Evolutionary conservation across 1,140 invertebrate genomes (phyloP).

Genomic region (Pseudomyrmex pallidus): DNA sequence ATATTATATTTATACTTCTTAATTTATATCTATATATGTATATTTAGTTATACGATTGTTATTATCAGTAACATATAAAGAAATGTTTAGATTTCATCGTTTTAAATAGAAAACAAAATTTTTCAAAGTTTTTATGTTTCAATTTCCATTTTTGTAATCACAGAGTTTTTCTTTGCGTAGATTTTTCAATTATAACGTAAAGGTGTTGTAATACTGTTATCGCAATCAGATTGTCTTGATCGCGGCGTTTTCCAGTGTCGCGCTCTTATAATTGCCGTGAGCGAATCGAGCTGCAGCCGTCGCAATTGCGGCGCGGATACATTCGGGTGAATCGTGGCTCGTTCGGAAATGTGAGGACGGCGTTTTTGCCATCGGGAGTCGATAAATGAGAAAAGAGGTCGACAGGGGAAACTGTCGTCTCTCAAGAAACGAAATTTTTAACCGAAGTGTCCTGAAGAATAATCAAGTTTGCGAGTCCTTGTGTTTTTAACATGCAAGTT

Average conservation of each 20-base stretch:
- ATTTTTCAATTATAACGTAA: too few species aligned
- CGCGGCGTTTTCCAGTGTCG: background rate
- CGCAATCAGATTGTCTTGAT: slow-evolving; percentile 47
- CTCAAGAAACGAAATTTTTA: slow-evolving; percentile 16
- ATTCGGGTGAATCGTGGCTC: background rate
- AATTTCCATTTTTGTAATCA: too few species aligned
- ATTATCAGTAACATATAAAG: too few species aligned
- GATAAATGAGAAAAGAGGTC: slow-evolving; percentile 59
- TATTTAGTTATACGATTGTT: too few species aligned
- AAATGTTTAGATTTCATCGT: too few species aligned
- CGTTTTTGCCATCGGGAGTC: slow-evolving; percentile 15
- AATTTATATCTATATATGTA: too few species aligned
- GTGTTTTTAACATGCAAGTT: background rate
- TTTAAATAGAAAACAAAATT: too few species aligned
- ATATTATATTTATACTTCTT: too few species aligned
- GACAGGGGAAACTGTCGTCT: slow-evolving; percentile 26
- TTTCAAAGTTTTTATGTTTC: too few species aligned
- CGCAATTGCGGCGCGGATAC: slow-evolving; percentile 36
- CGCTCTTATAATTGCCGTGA: slow-evolving; percentile 25
- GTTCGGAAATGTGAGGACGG: slow-evolving; percentile 28
- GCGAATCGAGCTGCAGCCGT: background rate
- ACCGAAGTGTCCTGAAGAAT: background rate
- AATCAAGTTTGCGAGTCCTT: background rate
- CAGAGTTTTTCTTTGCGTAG: too few species aligned
- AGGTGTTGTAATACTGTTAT: slow-evolving; percentile 13